phyloP scores from a whole-genome alignment of 2,888 invertebrate species.

The Tethea ocularis region DNA sequence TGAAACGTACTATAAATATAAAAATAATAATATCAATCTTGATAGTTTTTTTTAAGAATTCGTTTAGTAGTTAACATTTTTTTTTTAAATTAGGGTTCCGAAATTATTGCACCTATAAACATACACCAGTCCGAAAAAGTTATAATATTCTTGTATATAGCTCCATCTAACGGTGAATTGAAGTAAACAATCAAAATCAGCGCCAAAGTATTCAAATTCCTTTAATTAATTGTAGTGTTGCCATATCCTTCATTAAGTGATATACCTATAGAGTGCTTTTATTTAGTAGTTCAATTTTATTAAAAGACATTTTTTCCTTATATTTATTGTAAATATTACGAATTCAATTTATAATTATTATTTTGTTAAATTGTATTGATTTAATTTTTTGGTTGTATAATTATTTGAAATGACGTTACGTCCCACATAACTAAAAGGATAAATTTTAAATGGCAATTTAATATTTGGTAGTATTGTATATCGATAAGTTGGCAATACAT shows the following conservation, averaged over 20 bases:
- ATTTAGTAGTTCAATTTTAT: conserved; percentile 38
- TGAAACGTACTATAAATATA: too few relatives aligned
- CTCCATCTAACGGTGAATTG: too few relatives aligned
- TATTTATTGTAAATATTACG: conserved; percentile 4
- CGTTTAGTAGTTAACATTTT: too few relatives aligned
- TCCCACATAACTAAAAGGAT: background rate
- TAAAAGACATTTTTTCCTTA: conserved; percentile 41
- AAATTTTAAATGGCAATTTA: background rate
- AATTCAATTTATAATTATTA: background rate
- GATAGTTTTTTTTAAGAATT: too few relatives aligned
- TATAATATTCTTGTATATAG: too few relatives aligned
- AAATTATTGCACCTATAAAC: too few relatives aligned
- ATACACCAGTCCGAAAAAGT: too few relatives aligned
- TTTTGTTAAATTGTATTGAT: background rate
- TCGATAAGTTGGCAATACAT: conserved; percentile 12
- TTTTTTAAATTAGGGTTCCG: too few relatives aligned
- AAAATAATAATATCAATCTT: too few relatives aligned
- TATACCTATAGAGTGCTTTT: conserved; percentile 66
- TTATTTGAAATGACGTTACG: background rate
- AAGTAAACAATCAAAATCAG: background rate
- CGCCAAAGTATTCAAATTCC: background rate
- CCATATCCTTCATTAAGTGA: conserved; percentile 60
- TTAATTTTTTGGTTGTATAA: background rate
- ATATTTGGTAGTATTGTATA: background rate
- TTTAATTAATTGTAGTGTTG: conserved; percentile 26